Evolutionary conservation across 1,140 invertebrate genomes (phyloP), one percentile per base, ranked within the genome.

Genomic region (Ganaspis sp.): DNA sequence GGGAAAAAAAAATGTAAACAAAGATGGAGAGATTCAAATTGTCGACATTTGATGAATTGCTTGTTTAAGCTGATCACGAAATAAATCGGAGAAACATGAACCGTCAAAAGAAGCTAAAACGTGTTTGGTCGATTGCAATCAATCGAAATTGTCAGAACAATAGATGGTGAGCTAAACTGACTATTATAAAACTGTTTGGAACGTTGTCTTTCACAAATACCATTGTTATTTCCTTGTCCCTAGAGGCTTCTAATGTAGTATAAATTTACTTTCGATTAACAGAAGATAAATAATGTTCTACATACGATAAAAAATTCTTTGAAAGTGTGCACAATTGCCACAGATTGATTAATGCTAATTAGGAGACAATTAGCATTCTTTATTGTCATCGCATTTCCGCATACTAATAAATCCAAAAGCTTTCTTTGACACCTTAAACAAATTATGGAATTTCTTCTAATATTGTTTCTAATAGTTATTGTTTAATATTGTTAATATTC

Each of bases 281-380:
- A 64, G 4, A 12, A 58, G 54, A 64, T 64, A 64, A 64, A 64
- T 64, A 34, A 64, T 64, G 58, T 29, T n/a, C 11, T 29, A 29
- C 6, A 54, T n/a, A 26, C 12, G 23, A 29, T 9, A 23, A 58
- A 23, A 29, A 26, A 34, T 49, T 64, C 58, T 64, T 34, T 11
- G 58, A 64, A 64, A 34, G 58, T 29, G 23, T n/a, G 21, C 21
- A 23, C 54, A 29, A 64, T 54, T 29, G 11, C 21, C 9, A 29
- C 29, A 34, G 26, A 64, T 64, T 64, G 26, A 64, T 34, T 64
- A 64, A 34, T 64, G 15, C 23, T 64, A 49, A 64, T 34, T 64
- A 64, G 23, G 4, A 6, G 58, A 64, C 12, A 64, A 64, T 64
- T 64, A 64, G 23, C 23, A 64, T 64, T 64, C 58, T 64, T 64